Evolutionary conservation across 1,140 invertebrate species (phyloP).

Genomic region (Antheraea mylitta): DNA sequence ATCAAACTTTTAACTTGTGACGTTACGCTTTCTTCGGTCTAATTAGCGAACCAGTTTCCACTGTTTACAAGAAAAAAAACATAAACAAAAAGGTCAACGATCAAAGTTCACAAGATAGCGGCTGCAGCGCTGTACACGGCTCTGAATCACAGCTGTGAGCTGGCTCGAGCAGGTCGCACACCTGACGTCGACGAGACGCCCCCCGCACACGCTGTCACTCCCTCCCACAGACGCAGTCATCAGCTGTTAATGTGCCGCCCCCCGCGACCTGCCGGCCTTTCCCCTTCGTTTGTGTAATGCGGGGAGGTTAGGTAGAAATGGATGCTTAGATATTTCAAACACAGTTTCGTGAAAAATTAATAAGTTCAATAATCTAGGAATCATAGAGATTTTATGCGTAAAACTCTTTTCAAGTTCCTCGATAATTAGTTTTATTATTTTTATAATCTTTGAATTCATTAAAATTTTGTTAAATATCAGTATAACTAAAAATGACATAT

Average conservation of each 20-base stretch:
- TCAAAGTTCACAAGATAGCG: conserved; percentile 37
- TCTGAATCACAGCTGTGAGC: conserved; percentile 65
- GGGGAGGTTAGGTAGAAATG: conserved; percentile 51
- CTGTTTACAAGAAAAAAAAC: conserved; percentile 49
- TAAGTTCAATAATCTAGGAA: neutral
- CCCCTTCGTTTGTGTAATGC: conserved; percentile 76
- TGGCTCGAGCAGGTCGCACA: conserved; percentile 59
- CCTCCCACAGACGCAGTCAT: conserved; percentile 39
- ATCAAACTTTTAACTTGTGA: neutral
- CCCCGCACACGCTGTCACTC: conserved; percentile 16
- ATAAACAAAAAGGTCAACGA: conserved; percentile 66
- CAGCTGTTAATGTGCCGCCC: conserved; percentile 70
- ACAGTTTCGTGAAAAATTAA: neutral
- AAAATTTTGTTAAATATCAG: neutral
- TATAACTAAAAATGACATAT: neutral
- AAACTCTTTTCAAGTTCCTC: neutral
- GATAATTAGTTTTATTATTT: neutral
- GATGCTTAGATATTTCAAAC: neutral
- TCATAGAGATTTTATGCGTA: neutral
- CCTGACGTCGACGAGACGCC: conserved; percentile 57
- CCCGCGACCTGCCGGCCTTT: conserved; percentile 56
- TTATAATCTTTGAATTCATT: neutral
- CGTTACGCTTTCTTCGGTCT: conserved; percentile 8
- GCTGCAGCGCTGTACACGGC: conserved; percentile 48
- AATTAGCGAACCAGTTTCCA: conserved; percentile 5